Evolutionary conservation across 2,113 vertebrate genomes (phyloP).

Genomic region (Pungitius pungitius): DNA sequence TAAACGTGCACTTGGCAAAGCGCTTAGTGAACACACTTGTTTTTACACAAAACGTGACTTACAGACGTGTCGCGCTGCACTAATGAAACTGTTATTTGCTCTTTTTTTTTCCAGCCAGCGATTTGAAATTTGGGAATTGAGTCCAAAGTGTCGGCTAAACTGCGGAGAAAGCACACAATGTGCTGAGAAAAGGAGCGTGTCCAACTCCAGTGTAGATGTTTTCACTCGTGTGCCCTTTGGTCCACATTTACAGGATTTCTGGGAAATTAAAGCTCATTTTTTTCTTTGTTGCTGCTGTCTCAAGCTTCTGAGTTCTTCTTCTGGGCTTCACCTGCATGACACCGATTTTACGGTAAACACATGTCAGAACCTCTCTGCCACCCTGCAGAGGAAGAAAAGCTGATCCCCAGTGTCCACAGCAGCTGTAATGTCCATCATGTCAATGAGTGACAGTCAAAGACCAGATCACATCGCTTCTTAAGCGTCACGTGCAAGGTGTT

Average conservation of each 20-base stretch:
- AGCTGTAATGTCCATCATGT: not conserved
- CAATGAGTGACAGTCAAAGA: not conserved
- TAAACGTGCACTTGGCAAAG: constrained; percentile 17
- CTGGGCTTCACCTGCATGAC: not conserved
- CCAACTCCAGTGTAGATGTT: not conserved
- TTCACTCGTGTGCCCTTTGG: not conserved
- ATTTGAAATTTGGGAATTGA: not conserved
- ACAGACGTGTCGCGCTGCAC: constrained; percentile 2
- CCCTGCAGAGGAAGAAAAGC: not conserved
- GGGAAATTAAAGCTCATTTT: not conserved
- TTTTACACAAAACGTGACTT: constrained; percentile 8
- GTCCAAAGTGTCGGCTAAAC: constrained; percentile 1
- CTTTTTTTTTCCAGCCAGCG: not conserved
- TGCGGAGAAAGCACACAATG: not conserved
- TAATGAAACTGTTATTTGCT: not conserved
- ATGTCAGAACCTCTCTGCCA: not conserved
- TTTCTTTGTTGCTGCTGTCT: not conserved
- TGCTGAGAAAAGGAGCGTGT: not conserved
- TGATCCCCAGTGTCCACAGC: not conserved
- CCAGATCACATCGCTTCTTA: not conserved
- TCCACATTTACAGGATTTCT: not conserved
- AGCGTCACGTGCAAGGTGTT: too few relatives aligned
- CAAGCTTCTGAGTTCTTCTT: not conserved
- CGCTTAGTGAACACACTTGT: not conserved
- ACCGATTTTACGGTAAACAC: not conserved